phyloP scores from a whole-genome alignment of 1,140 invertebrate species.

The Nasonia longicornis region DNA sequence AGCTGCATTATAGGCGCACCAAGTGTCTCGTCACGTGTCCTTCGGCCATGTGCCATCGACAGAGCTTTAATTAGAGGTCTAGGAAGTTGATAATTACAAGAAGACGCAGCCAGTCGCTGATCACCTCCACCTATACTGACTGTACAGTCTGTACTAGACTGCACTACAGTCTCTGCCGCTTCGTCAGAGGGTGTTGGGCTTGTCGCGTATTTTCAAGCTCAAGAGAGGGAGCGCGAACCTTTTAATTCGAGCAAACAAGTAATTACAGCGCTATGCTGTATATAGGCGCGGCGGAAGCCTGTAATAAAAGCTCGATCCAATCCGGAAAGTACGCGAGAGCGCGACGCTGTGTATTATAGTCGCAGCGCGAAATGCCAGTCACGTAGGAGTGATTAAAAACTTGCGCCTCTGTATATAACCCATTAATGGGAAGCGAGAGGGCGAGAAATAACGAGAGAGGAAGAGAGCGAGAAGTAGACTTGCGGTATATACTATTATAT shows the following conservation, averaged over 20 bases:
- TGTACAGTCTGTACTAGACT: too few relatives aligned
- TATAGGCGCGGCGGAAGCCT: background rate
- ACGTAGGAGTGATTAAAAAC: slow-evolving; percentile 43
- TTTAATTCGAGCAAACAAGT: slow-evolving; percentile 42
- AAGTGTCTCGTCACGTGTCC: slow-evolving; percentile 31
- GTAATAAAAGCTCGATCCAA: slow-evolving; percentile 26
- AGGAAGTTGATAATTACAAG: slow-evolving; percentile 42
- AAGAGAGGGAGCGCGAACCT: slow-evolving; percentile 10
- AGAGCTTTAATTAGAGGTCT: slow-evolving; percentile 37
- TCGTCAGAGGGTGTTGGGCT: background rate
- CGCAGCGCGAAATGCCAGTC: slow-evolving; percentile 35
- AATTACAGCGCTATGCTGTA: slow-evolving; percentile 31
- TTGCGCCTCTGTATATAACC: slow-evolving; percentile 34
- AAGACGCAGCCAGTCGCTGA: background rate
- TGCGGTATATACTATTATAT: background rate
- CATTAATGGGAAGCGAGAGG: slow-evolving; percentile 23
- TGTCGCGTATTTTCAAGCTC: slow-evolving; percentile 5
- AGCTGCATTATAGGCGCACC: slow-evolving; percentile 25
- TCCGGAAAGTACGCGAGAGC: background rate
- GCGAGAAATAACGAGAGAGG: background rate
- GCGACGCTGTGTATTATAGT: background rate
- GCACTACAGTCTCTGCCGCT: too few relatives aligned
- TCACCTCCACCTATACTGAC: too few relatives aligned
- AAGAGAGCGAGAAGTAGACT: background rate
- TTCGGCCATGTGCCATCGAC: slow-evolving; percentile 22